Evolutionary conservation across 2,888 invertebrate genomes (phyloP), one percentile per base, ranked within the genome.

Genomic region (Rhogogaster chlorosoma): DNA sequence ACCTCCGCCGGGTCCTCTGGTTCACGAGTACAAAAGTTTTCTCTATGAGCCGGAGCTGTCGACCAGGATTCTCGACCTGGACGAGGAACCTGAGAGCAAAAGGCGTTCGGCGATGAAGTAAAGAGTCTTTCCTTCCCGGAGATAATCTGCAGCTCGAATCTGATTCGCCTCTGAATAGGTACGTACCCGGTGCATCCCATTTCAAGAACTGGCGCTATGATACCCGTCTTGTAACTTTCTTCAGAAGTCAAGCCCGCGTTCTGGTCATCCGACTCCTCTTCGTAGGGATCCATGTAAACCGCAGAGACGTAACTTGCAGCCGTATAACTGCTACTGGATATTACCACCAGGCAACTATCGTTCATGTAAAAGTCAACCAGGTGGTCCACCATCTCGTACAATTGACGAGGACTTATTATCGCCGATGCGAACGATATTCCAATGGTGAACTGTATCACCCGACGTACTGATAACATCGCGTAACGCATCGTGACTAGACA

Each of bases 31-130:
- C 61, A 9, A 80, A 80, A 9, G 78, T 80, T 80, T 36, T 61
- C 38, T 80, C 78, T 10, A 80, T 15, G 15, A 80, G 78, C 38
- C 78, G 78, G 10, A 80, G 18, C 61, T 80, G 78, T 22, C 7
- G 22, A 1, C 26, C 61, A 38, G 78, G 78, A 61, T 80, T 61
- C 45, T 80, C 78, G 0, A 26, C 61, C 61, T 80, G 78, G n/a
- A 80, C 15, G 36, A 80, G 5, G 22, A 57, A 38, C 57, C 78
- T 80, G 12, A 15, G 29, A 29, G n/a, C 1, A 10, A 49, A 49
- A 22, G 9, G 10, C 29, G 7, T 75, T 49, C 5, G 29, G n/a
- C 29, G 26, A 1, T 26, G 29, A 49, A 15, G 18, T 6, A 29
- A 32, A 1, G 49, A 18, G 15, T 7, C 53, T 77, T 32, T 77